Conservation (phyloP, 2,113 vertebrate species). For the Phalacrocorax aristotelis region DNA sequence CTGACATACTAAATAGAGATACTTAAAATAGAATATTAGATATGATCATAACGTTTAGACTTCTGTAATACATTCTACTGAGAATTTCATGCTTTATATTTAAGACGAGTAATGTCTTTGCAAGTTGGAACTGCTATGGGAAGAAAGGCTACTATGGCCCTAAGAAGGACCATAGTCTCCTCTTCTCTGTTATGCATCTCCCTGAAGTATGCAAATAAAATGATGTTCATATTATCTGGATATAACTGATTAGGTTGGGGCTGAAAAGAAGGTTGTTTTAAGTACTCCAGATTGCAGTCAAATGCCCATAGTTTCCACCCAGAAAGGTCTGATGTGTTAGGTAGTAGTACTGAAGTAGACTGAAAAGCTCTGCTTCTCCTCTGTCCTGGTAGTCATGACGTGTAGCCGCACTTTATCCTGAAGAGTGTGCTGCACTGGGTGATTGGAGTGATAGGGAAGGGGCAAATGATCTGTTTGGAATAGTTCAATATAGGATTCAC, state of each 20-base stretch:
- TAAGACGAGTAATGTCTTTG: background rate
- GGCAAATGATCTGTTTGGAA: background rate
- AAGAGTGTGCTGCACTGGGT: background rate
- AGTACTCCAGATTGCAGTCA: background rate
- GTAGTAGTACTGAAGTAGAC: background rate
- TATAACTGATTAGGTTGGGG: background rate
- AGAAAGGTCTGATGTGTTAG: background rate
- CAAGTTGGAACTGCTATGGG: background rate
- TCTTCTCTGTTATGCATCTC: background rate
- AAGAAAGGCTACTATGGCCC: background rate
- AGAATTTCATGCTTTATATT: background rate
- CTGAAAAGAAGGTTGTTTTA: background rate
- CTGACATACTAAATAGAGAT: background rate
- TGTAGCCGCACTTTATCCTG: background rate
- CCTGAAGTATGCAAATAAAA: background rate
- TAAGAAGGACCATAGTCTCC: background rate
- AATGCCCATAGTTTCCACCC: background rate
- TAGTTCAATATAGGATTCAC: background rate
- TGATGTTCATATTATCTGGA: background rate
- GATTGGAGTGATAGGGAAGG: background rate
- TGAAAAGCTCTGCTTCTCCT: background rate
- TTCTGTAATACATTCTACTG: background rate
- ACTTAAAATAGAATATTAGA: constrained; percentile 42
- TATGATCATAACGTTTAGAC: constrained; percentile 24
- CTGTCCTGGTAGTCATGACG: background rate